Evolutionary conservation across 2,888 invertebrate genomes (phyloP), one percentile per base, ranked within the genome.

Genomic region (Drosophila pseudotakahashii): DNA sequence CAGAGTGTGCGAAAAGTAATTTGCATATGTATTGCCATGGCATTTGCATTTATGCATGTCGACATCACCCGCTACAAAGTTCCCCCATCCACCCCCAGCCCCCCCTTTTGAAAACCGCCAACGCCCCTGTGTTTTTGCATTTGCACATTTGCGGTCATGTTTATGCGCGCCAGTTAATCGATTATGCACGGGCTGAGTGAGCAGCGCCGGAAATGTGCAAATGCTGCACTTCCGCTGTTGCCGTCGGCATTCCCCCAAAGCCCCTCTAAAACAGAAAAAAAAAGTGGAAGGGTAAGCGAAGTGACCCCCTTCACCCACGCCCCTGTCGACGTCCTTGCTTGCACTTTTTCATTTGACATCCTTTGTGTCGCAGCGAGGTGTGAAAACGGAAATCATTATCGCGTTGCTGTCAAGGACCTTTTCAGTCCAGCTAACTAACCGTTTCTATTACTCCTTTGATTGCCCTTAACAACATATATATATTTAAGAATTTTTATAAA

Each of bases 71-170:
- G 36, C 48, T 55, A 57, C 50, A 26, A 55, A 14, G 42, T 11
- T 5, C 26, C 14, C 11, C 13, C 45, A 9, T 2, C 1, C 3
- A 0, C 0, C 41, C 16, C 26, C 19, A 0, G 1, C 41, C 16
- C 26, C 26, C 26, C n/a, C 16, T 7, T 11, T 9, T 3, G 1
- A 6, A 19, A 30, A 13, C 10, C 32, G 32, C 10, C 54, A 42
- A 32, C 42, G 39, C 3, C 14, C 3, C 30, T 5, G 48, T 36
- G 11, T 37, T 36, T 48, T 26, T 14, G 76, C 76, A 81, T 81
- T 84, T 81, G 84, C 84, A 81, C 81, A 81, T 81, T 81, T 81
- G 84, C 81, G 81, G 81, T 84, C 81, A 76, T 81, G 84, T 81
- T 81, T 84, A 81, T 81, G 81, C 78, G 79, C 73, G 72, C 73